Conservation (phyloP, 2,113 vertebrate genomes). For the Baryphthengus martii region DNA sequence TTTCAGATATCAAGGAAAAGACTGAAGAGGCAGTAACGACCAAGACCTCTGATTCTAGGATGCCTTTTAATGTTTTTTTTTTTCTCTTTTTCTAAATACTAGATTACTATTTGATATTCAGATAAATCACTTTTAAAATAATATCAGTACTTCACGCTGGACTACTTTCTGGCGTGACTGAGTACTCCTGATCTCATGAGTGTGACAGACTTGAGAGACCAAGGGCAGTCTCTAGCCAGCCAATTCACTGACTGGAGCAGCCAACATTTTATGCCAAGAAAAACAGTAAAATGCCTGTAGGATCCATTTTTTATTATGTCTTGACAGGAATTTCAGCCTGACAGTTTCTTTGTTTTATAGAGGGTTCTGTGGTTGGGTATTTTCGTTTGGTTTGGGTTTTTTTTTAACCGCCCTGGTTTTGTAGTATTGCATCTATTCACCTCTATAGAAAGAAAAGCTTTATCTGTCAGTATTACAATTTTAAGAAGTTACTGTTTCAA, state of each 20-base stretch:
- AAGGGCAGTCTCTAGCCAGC: background rate
- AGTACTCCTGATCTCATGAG: background rate
- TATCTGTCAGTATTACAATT: background rate
- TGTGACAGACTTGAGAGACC: background rate
- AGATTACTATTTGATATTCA: background rate
- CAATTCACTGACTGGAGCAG: background rate
- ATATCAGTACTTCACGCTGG: background rate
- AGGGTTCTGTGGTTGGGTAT: background rate
- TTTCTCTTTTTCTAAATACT: no score
- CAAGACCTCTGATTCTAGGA: background rate
- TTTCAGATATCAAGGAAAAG: background rate
- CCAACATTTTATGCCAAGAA: background rate
- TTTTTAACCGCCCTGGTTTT: background rate
- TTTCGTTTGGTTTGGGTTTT: background rate
- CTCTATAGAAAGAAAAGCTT: background rate
- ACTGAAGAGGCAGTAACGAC: no score
- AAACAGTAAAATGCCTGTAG: background rate
- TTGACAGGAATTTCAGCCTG: background rate
- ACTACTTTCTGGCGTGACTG: background rate
- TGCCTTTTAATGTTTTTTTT: background rate
- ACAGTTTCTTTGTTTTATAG: background rate
- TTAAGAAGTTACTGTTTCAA: accelerated
- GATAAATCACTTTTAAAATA: background rate
- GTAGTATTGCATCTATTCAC: background rate
- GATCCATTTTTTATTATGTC: background rate